A percentile compares a stretch with the other conserved stretches of the same genome.
Conservation (phyloP, 92 coral and sea anemone species). For the Bergia sp. region DNA sequence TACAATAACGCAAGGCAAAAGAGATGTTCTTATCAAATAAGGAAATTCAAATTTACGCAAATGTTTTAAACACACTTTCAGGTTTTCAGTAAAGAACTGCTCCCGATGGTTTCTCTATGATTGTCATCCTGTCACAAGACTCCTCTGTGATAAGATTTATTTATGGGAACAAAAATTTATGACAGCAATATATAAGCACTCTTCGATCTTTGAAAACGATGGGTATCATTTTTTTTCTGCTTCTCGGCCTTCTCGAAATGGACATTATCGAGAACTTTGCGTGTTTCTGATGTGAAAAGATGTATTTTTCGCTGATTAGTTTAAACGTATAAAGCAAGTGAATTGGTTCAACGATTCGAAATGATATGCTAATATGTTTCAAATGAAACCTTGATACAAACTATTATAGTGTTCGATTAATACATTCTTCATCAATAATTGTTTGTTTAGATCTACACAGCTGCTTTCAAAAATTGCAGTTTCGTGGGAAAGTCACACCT, state of each 20-base stretch:
- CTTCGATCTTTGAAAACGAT: background rate
- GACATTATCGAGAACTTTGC: background rate
- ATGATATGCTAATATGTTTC: slow-evolving; percentile 82
- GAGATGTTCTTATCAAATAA: background rate
- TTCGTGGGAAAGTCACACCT: slow-evolving; percentile 93
- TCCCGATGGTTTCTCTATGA: background rate
- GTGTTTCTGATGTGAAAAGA: background rate
- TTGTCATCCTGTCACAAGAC: slow-evolving; percentile 32
- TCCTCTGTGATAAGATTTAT: slow-evolving; percentile 3
- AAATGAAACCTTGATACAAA: slow-evolving; percentile 70
- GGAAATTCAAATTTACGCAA: background rate
- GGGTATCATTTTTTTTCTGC: background rate
- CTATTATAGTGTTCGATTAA: slow-evolving; percentile 72
- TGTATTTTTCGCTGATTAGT: slow-evolving; percentile 12
- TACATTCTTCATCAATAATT: slow-evolving; percentile 86
- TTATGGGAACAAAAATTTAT: background rate
- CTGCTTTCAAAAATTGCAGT: slow-evolving; percentile 68
- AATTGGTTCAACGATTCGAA: slow-evolving; percentile 25
- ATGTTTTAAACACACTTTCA: background rate
- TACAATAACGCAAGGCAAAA: background rate
- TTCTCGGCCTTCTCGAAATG: background rate
- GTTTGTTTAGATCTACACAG: slow-evolving; percentile 87
- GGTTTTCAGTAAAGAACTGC: background rate
- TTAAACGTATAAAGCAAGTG: background rate
- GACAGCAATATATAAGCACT: slow-evolving; percentile 17